Evolutionary conservation across 2,888 invertebrate genomes (phyloP).

Genomic region (Xanthia togata): DNA sequence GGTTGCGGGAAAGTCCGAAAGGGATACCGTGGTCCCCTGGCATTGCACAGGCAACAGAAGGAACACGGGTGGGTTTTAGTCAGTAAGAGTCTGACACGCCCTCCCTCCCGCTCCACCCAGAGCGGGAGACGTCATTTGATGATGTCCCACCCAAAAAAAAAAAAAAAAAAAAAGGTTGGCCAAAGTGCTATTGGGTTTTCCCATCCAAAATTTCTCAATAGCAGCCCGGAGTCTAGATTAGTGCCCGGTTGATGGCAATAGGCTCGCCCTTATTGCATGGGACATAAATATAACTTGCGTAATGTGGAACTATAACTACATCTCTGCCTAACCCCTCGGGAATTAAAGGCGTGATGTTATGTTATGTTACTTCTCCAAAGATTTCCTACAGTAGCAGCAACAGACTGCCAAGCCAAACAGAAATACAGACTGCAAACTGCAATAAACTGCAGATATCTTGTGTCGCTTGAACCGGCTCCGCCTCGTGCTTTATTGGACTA

Average conservation of each 20-base stretch:
- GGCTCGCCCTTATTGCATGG: not conserved
- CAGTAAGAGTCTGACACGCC: too few species aligned
- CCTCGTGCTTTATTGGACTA: constrained; percentile 38
- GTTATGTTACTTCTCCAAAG: not conserved
- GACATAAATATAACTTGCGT: not conserved
- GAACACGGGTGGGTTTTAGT: too few species aligned
- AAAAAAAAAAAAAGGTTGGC: too few species aligned
- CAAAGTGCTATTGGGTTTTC: not conserved
- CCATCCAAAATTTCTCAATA: not conserved
- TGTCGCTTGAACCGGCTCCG: constrained; percentile 17
- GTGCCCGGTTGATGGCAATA: not conserved
- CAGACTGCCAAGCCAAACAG: constrained; percentile 1
- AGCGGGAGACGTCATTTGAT: too few species aligned
- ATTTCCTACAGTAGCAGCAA: not conserved
- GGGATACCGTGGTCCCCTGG: too few species aligned
- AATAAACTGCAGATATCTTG: constrained; percentile 45
- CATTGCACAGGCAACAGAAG: too few species aligned
- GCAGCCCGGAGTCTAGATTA: not conserved
- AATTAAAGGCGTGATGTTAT: not conserved
- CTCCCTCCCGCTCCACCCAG: too few species aligned
- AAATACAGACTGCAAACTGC: constrained; percentile 11
- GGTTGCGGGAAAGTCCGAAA: too few species aligned
- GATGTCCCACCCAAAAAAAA: too few species aligned
- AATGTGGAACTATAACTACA: not conserved
- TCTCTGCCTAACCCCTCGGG: too few species aligned